Evolutionary conservation across 1,140 invertebrate species (phyloP), one percentile per base, ranked within the genome.

Genomic region (Chionoecetes opilio): DNA sequence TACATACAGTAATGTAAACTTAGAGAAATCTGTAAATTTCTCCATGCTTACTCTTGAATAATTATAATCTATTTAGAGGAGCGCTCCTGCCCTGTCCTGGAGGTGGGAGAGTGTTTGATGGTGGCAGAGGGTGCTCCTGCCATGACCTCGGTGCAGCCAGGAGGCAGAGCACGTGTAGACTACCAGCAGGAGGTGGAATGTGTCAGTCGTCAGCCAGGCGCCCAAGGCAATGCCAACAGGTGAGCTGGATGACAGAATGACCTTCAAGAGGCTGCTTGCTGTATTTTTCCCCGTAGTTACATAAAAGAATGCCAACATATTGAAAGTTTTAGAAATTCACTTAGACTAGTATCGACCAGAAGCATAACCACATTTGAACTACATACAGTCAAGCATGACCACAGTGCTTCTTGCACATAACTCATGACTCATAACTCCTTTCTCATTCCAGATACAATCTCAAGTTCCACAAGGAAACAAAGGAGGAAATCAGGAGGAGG

Each of bases 391-490:
- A 75, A 75, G 5, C 41, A 46, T 46, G 17, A 9, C 9, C 53
- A 63, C 53, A 63, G 53, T 9, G 53, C 38, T 14, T 41, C 38
- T 41, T 41, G 38, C 46, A 53, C 46, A 53, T 53, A 53, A 75
- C 63, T n/a, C 26, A 75, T 21, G 21, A 26, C 31, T 46, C 46
- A 31, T 32, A 3, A n/a, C 89, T 91, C 31, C 32, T 91, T 26
- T 11, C 31, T 91, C 53, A 41, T 95, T 92, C 29, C 94, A 95
- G 94, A 75, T 95, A 95, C 75, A 95, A 95, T 88, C 31, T 95
- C 9, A 96, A 98, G 99, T 97, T 97, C 97, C 0, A 97, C 98
- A 96, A 98, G 97, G 95, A 98, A 98, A 96, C 95, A 98, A 9
- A 97, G 97, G 94, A 96, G 98, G 96, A 98, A 98, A 96, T 97